Evolutionary conservation across 2,888 invertebrate genomes (phyloP), one percentile per base, ranked within the genome.

Genomic region (Stratiomys singularior): DNA sequence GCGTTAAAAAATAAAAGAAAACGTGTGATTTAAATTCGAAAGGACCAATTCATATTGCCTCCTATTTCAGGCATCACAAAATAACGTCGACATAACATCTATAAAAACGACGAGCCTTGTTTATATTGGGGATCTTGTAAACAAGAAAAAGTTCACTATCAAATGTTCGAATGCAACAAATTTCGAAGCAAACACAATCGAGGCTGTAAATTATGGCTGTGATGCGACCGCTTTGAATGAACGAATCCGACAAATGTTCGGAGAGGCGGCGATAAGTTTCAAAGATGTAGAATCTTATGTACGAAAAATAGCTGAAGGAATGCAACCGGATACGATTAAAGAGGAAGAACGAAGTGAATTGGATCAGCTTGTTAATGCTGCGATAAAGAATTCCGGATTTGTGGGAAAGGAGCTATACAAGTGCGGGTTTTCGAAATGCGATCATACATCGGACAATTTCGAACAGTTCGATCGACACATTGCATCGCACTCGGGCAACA

Each of bases 381-480:
- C 47, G 5, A 37, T 83, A 0, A 77, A 79, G 1, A 71, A 78
- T 0, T 83, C 83, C 3, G 84, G 84, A 0, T 83, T 84, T 3
- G 79, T 81, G 44, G 89, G 89, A 9, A 82, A 81, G n/a, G 85
- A 88, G 56, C 83, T 92, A 5, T 91, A 88, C 81, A 86, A 85
- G 60, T 91, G 92, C 82, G 89, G 89, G 0, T 86, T 86, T 78
- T 81, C 82, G 1, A 81, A 83, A 0, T 91, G 91, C 81, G 81
- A 82, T 7, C 85, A 84, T 66, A 81, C 85, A 0, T 86, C 87
- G 21, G 83, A 84, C 1, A 86, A 84, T 15, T 80, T 86, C 0
- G 77, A 79, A 0, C 81, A 82, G 0, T 87, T 91, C 58, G 88
- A 86, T 79, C 60, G 78, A 0, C 90, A 90, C 78, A 78, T 88